Evolutionary conservation across 1,140 invertebrate species (phyloP).

Genomic region (Aphis craccivora): DNA sequence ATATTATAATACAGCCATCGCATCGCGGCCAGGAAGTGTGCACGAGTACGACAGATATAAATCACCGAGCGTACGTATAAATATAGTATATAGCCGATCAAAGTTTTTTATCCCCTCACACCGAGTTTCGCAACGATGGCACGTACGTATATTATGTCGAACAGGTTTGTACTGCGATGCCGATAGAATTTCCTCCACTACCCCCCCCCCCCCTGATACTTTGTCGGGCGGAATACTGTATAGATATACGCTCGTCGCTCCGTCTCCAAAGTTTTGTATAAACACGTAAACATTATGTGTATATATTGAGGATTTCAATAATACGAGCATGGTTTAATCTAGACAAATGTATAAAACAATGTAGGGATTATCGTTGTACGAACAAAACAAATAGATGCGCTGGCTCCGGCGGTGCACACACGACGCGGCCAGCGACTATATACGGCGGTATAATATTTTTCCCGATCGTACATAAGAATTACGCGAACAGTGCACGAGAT

Average conservation of each 20-base stretch:
- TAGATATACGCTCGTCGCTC: background rate
- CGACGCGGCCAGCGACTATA: background rate
- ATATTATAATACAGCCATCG: background rate
- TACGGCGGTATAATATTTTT: background rate
- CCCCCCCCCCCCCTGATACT: background rate
- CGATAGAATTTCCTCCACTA: background rate
- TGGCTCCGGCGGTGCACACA: background rate
- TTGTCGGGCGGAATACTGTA: background rate
- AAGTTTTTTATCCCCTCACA: background rate
- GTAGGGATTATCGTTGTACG: background rate
- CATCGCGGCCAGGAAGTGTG: background rate
- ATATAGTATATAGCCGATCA: background rate
- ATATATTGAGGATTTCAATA: constrained; percentile 24
- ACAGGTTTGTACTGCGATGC: background rate
- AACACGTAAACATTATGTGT: background rate
- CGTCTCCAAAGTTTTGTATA: background rate
- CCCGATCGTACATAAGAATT: background rate
- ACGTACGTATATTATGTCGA: background rate
- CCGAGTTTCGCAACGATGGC: background rate
- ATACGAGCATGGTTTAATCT: background rate
- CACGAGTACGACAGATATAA: background rate
- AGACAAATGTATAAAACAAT: constrained; percentile 16
- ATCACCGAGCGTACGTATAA: background rate
- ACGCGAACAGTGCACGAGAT: background rate
- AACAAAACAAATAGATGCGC: background rate